Conservation (phyloP, 2,797 vertebrate genomes). For the Cossypha dichroa region DNA sequence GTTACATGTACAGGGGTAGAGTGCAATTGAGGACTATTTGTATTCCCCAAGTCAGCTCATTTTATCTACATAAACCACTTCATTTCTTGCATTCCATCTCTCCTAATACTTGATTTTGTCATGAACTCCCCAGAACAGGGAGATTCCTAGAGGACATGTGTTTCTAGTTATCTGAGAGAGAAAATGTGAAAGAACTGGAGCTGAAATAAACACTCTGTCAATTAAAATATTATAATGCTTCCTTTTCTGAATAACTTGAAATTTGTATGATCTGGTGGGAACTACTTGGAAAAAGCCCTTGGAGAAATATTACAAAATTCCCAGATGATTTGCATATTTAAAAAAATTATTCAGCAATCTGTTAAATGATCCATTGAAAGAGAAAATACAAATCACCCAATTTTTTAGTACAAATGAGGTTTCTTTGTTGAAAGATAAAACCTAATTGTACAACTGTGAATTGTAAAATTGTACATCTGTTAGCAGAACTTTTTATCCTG, state of each 20-base stretch:
- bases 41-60: background rate
- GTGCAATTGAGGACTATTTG: background rate
- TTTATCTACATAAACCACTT: background rate
- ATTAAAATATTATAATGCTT: conserved; percentile 38
- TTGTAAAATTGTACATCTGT: background rate
- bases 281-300: conserved; percentile 29
- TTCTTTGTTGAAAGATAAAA: conserved; percentile 5
- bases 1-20: background rate
- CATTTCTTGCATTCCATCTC: background rate
- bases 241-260: conserved; percentile 14
- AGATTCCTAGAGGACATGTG: background rate
- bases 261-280: conserved; percentile 45
- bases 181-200: background rate
- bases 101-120: background rate
- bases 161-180: background rate
- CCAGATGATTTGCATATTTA: conserved; percentile 55
- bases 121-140: background rate
- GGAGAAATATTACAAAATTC: conserved; percentile 52
- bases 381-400: conserved; percentile 23
- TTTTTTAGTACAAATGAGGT: conserved; percentile 20
- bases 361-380: conserved; percentile 42
- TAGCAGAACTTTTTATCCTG: background rate
- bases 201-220: conserved; percentile 32
- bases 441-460: background rate
- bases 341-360: conserved; percentile 52